phyloP scores from a whole-genome alignment of 2,797 vertebrate species.

The Myripristis jacobus region DNA sequence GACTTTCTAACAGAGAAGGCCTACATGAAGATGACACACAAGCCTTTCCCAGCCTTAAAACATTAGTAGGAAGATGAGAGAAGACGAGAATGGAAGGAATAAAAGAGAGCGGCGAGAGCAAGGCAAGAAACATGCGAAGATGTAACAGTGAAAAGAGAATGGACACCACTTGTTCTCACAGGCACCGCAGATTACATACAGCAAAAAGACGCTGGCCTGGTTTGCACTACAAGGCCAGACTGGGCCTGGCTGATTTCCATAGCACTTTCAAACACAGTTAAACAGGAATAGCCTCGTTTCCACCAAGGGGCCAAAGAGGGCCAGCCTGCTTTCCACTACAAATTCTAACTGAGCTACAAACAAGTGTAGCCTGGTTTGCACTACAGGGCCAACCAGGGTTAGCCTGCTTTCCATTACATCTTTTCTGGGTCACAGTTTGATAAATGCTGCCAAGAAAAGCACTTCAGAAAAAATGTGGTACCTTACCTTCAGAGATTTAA shows the following conservation, averaged over 20 bases:
- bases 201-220: background rate
- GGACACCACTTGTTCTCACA: background rate
- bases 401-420: background rate
- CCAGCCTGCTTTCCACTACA: background rate
- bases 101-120: background rate
- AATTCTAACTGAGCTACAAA: conserved; percentile 8
- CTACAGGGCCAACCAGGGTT: background rate
- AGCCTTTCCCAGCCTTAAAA: conserved; percentile 1
- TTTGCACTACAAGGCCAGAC: background rate
- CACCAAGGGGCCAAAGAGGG: no score
- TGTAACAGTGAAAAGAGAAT: background rate
- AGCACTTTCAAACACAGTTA: background rate
- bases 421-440: no score
- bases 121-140: background rate
- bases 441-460: no score
- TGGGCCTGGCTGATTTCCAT: conserved; percentile 1
- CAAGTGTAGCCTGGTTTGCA: background rate
- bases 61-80: conserved; percentile 7
- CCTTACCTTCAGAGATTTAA: conserved; percentile 71
- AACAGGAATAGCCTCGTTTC: no score
- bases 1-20: conserved; percentile 29
- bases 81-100: background rate
- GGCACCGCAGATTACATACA: background rate
- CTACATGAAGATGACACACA: conserved; percentile 34
- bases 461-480: background rate